Evolutionary conservation across 2,888 invertebrate species (phyloP).

Genomic region (Pemphredon lugubris): DNA sequence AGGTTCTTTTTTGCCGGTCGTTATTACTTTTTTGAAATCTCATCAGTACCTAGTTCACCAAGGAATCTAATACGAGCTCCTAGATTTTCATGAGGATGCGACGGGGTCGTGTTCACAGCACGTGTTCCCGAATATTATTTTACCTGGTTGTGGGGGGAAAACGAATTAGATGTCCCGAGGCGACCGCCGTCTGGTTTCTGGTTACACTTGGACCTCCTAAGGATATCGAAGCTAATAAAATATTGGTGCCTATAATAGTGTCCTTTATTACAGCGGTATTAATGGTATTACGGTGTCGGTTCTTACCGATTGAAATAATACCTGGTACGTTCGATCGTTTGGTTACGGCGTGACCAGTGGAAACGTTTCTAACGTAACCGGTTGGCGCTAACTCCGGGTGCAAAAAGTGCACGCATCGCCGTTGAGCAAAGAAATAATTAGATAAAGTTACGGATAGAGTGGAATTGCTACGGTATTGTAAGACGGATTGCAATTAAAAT

Average conservation of each 20-base stretch:
- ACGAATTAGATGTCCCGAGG: constrained; percentile 75
- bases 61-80: constrained; percentile 65
- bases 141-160: constrained; percentile 64
- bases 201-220: constrained; percentile 73
- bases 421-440: too few species aligned
- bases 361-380: too few species aligned
- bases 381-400: too few species aligned
- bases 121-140: constrained; percentile 72
- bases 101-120: constrained; percentile 60
- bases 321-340: too few species aligned
- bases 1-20: constrained; percentile 11
- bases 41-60: constrained; percentile 48
- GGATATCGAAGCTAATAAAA: constrained; percentile 54
- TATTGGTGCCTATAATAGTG: constrained; percentile 14
- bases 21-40: constrained; percentile 58
- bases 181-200: constrained; percentile 70
- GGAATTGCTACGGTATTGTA: too few species aligned
- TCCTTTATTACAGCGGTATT: constrained; percentile 19
- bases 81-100: constrained; percentile 59
- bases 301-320: too few species aligned
- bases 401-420: too few species aligned
- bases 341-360: too few species aligned
- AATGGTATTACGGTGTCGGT: too few species aligned
- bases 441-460: too few species aligned
- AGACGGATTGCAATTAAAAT: too few species aligned